Conservation (phyloP, 2,888 invertebrate genomes). For the Polydrusus cervinus region DNA sequence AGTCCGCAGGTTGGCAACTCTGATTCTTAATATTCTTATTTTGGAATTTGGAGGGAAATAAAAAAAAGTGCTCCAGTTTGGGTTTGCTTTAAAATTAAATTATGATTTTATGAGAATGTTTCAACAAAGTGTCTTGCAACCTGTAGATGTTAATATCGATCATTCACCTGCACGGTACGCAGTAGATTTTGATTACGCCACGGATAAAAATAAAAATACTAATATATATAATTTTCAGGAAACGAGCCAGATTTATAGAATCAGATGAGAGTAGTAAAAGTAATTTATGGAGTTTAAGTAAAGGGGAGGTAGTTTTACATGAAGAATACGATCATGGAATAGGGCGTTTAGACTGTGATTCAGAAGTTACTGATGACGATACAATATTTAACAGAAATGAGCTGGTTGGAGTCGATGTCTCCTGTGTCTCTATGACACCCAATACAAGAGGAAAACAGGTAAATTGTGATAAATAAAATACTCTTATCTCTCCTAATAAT, state of each 20-base stretch:
- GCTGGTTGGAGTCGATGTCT: slow-evolving; percentile 61
- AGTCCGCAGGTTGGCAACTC: too few species aligned
- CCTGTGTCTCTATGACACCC: slow-evolving; percentile 63
- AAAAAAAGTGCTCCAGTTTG: neutral
- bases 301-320: slow-evolving; percentile 70
- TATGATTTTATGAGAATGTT: slow-evolving; percentile 31
- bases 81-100: neutral
- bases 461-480: slow-evolving; percentile 15
- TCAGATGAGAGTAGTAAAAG: slow-evolving; percentile 54
- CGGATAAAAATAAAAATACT: slow-evolving; percentile 8
- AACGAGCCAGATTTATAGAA: slow-evolving; percentile 66
- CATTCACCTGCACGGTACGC: slow-evolving; percentile 66
- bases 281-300: slow-evolving; percentile 65
- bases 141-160: slow-evolving; percentile 63
- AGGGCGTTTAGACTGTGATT: slow-evolving; percentile 72
- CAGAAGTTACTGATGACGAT: slow-evolving; percentile 62
- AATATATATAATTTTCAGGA: slow-evolving; percentile 52
- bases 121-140: slow-evolving; percentile 60
- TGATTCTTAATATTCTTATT: too few species aligned
- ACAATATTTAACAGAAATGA: slow-evolving; percentile 61
- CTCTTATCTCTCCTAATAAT: too few species aligned
- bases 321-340: slow-evolving; percentile 77
- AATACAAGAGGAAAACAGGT: slow-evolving; percentile 62
- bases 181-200: neutral
- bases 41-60: neutral